Conservation (phyloP, 2,113 vertebrate species). For the Archilochus colubris region DNA sequence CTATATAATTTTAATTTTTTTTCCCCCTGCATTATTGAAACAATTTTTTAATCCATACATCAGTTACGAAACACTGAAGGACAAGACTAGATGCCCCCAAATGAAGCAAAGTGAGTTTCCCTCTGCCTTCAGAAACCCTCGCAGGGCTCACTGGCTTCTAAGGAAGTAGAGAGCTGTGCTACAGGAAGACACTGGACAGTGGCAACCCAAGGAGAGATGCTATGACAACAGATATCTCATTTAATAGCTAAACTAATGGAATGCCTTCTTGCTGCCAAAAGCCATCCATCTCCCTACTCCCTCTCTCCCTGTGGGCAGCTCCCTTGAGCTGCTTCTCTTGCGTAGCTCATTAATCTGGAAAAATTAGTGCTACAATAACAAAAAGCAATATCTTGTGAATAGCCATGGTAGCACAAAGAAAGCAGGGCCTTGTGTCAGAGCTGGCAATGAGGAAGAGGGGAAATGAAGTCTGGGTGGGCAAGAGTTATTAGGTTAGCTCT, state of each 20-base stretch:
- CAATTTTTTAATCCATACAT: neutral
- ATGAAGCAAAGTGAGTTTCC: neutral
- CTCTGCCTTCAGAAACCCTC: neutral
- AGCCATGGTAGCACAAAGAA: neutral
- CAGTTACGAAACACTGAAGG: neutral
- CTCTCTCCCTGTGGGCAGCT: neutral
- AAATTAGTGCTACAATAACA: neutral
- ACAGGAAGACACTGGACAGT: neutral
- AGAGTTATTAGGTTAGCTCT: neutral
- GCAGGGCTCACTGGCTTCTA: neutral
- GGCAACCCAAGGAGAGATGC: rapidly evolving
- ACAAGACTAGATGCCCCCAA: neutral
- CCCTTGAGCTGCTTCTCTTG: neutral
- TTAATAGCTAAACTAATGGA: neutral
- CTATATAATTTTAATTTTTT: neutral
- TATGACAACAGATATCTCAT: neutral
- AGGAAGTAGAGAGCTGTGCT: neutral
- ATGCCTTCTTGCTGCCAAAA: neutral
- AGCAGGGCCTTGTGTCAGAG: neutral
- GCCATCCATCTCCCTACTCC: neutral
- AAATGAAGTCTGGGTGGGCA: neutral
- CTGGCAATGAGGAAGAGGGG: neutral
- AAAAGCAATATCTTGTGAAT: neutral
- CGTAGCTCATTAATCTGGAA: neutral
- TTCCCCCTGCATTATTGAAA: neutral